Conservation (phyloP, 2,113 vertebrate species). For the Carassius carassius region DNA sequence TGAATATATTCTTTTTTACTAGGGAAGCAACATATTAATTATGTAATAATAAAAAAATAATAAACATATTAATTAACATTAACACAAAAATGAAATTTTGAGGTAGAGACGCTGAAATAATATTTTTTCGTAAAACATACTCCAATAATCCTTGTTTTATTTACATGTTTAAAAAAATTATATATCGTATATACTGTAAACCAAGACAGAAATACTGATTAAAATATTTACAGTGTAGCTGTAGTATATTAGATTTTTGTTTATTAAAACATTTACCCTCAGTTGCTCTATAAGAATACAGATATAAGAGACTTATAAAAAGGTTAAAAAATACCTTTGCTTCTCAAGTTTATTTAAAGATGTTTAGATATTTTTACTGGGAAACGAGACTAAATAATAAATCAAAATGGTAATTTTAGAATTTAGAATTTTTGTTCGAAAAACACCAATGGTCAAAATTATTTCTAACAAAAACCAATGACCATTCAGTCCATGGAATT, state of each 20-base stretch:
- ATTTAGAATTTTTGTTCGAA: background rate
- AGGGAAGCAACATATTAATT: no score
- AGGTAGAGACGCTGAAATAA: no score
- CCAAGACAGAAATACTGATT: background rate
- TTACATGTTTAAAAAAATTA: no score
- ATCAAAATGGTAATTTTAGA: background rate
- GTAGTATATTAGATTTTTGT: background rate
- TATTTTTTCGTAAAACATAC: background rate
- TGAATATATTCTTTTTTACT: no score
- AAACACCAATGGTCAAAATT: background rate
- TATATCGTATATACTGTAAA: no score
- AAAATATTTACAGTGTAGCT: background rate
- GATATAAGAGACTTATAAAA: background rate
- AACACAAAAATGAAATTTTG: no score
- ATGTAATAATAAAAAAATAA: no score
- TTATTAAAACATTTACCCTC: background rate
- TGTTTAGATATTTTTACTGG: background rate
- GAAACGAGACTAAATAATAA: background rate
- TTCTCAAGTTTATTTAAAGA: background rate
- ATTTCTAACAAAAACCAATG: background rate
- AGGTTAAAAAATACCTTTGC: background rate
- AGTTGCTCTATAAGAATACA: background rate
- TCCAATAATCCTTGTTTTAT: background rate
- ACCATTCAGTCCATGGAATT: background rate
- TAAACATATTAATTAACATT: no score